These are phyloP conservation scores for Zalophus californianus DNA, from an alignment of 2,797 vertebrate genomes.

Conservation along the genomic window DNA sequence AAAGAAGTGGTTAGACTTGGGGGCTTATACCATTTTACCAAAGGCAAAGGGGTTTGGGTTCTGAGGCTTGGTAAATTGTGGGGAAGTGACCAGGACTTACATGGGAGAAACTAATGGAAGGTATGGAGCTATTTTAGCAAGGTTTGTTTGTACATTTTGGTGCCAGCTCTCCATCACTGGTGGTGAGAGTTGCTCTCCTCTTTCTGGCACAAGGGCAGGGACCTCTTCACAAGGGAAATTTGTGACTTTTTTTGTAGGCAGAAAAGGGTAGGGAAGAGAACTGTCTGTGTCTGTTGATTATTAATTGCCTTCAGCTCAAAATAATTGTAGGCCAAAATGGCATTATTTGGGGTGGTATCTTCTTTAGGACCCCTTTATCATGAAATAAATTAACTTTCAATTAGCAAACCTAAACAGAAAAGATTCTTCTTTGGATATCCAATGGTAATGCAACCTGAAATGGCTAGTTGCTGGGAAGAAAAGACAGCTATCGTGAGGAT, in stretches of 20 bases:
- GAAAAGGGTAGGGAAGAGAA: neutral
- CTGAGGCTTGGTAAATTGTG: neutral
- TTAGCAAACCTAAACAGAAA: neutral
- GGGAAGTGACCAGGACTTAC: neutral
- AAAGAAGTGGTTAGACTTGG: neutral
- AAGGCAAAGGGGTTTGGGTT: neutral
- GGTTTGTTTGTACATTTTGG: neutral
- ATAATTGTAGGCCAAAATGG: neutral
- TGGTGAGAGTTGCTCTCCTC: neutral
- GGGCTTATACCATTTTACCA: slow-evolving; percentile 2
- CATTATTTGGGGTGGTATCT: neutral
- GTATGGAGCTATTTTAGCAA: neutral
- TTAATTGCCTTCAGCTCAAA: neutral
- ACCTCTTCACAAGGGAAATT: neutral
- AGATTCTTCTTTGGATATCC: neutral
- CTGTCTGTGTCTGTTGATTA: neutral
- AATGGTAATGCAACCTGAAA: neutral
- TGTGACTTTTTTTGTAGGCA: neutral
- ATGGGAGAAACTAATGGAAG: neutral
- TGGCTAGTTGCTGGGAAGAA: neutral
- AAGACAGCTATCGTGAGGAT: neutral
- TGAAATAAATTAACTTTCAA: neutral
- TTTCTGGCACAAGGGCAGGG: neutral
- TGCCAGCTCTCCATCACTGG: neutral
- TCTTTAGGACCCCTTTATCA: neutral